phyloP scores from a whole-genome alignment of 1,140 invertebrate species.

The Monochamus saltuarius region DNA sequence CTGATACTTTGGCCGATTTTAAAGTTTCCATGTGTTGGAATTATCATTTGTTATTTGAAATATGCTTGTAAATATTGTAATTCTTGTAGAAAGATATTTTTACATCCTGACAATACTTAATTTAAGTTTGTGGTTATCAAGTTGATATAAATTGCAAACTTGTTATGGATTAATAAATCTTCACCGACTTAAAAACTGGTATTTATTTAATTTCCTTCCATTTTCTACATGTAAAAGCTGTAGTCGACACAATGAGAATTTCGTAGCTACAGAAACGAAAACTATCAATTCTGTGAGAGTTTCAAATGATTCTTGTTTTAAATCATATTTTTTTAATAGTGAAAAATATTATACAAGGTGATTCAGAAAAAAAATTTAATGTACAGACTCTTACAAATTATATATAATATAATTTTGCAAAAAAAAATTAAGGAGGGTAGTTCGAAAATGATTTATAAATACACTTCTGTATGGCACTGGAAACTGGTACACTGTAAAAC shows the following conservation, averaged over 20 bases:
- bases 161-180: constrained; percentile 33
- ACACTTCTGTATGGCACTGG: too few species aligned
- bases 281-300: too few species aligned
- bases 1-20: background rate
- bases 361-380: too few species aligned
- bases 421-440: too few species aligned
- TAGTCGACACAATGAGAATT: background rate
- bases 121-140: constrained; percentile 22
- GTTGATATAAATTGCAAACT: constrained; percentile 25
- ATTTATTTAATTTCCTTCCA: constrained; percentile 1
- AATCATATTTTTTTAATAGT: too few species aligned
- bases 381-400: too few species aligned
- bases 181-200: constrained; percentile 16
- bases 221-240: background rate
- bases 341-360: too few species aligned
- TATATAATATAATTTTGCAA: too few species aligned
- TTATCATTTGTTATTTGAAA: constrained; percentile 13
- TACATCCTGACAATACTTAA: constrained; percentile 47
- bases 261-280: background rate
- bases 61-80: constrained; percentile 42
- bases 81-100: constrained; percentile 47
- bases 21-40: too few species aligned
- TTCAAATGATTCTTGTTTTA: too few species aligned
- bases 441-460: too few species aligned
- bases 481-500: too few species aligned